Evolutionary conservation across 1,140 invertebrate genomes (phyloP), one percentile per base, ranked within the genome.

Genomic region (Cataglyphis hispanica): DNA sequence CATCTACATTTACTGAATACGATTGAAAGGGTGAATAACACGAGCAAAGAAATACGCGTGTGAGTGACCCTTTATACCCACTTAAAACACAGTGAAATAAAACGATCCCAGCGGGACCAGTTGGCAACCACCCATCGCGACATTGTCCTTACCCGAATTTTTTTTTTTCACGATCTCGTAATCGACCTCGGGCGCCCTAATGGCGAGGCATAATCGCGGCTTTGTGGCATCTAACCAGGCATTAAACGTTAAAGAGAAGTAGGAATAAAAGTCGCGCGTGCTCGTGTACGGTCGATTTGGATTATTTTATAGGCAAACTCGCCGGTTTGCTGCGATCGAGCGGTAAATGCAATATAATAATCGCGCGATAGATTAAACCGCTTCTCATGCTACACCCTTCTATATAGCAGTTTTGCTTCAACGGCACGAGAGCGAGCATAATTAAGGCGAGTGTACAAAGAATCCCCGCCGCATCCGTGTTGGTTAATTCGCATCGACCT

Each of bases 41-140:
- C 50, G 84, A 40, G 64, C 50, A 70, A 58, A 43, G 11, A 27
- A 75, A 58, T 56, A 46, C 46, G 40, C 56, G 27, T 27, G 67
- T 43, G 76, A 50, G 63, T 75, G 69, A 86, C 85, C 84, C 91
- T 16, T 16, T 50, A 19, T 89, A 31, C 85, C 86, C 89, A 89
- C 88, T 91, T 90, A 89, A 91, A 89, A 91, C 88, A 91, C 86
- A 63, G 88, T 81, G 90, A 88, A 50, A 91, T 92, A 88, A 92
- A 91, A 86, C 76, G 76, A 91, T 92, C 93, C 60, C 94, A 94
- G 93, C 93, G 89, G 93, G 94, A 94, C 91, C 93, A 93, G 93
- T 95, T 95, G 93, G 94, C 91, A 93, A 93, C 94, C 94, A 91
- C 94, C 94, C 91, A 94, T 94, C 92, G 93, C 77, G 94, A 93